A percentile compares a stretch with the other conserved stretches of the same genome.
Evolutionary conservation across 1,140 invertebrate genomes (phyloP).

Genomic region (Lysiphlebus fabarum): DNA sequence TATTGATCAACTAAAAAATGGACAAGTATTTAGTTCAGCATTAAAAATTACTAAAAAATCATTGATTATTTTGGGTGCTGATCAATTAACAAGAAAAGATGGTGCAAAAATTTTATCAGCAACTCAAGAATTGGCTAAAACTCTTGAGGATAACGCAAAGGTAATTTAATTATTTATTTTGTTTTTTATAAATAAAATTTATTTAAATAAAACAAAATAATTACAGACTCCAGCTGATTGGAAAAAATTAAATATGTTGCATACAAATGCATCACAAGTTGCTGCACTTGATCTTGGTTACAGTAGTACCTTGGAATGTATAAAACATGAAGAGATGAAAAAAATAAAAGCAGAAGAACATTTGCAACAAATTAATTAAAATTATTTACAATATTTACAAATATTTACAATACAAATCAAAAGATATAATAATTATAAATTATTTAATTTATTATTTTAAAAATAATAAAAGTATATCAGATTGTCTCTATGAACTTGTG

Average conservation of each 20-base stretch:
- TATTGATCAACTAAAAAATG: conserved; percentile 71
- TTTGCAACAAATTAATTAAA: too few species aligned
- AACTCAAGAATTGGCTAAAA: conserved; percentile 68
- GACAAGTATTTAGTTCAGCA: conserved; percentile 68
- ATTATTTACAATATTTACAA: too few species aligned
- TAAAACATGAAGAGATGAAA: too few species aligned
- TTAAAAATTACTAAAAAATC: conserved; percentile 82
- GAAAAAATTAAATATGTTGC: conserved; percentile 88
- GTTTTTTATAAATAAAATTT: conserved; percentile 10
- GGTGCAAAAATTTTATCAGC: conserved; percentile 74
- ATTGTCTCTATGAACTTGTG: too few species aligned
- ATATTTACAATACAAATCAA: too few species aligned
- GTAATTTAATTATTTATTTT: conserved; percentile 27
- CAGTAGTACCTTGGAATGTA: conserved; percentile 70
- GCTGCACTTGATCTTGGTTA: conserved; percentile 96
- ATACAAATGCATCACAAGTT: conserved; percentile 88
- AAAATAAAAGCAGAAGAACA: too few species aligned
- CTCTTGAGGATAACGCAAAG: conserved; percentile 53
- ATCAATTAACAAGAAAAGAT: conserved; percentile 76
- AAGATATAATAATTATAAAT: too few species aligned
- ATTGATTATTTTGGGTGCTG: conserved; percentile 87
- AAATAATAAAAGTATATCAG: too few species aligned
- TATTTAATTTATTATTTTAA: too few species aligned
- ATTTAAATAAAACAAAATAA: conserved; percentile 17
- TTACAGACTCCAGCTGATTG: conserved; percentile 55